Base-by-base conservation (phyloP, 2,113 vertebrate species). In the Todiramphus chloris region DNA sequence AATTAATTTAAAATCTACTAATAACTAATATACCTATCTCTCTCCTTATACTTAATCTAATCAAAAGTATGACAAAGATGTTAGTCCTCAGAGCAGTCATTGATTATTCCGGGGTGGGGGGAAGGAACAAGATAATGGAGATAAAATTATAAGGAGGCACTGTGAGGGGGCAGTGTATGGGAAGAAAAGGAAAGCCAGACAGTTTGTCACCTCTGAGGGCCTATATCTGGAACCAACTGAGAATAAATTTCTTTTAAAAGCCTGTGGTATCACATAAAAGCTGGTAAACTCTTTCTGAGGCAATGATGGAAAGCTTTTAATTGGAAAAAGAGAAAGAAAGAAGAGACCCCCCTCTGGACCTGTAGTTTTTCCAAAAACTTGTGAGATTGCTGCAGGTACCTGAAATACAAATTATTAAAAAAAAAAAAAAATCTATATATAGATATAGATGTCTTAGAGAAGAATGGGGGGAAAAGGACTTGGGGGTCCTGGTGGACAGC, bases 191-290 rank as follows among this genome's bases (percentile, higher is more conserved):
- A 84, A 94, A 89, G 86, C 3, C 50, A 94, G 35, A 30, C 64
- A 67, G 14, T 89, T 89, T 90, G 80, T 64, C 53, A 84, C 30
- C 51, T 95, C 74, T 87, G 72, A 90, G 60, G 69, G 27, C 56
- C 53, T 94, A 13, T 83, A 89, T 77, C 58, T 94, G 75, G 82
- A 86, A 93, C 24, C 69, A 66, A 39, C 94, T 84, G 85, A 74
- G 74, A 95, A 94, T 60, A 94, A 97, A 89, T 91, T 64, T 48
- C 93, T 96, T 96, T 91, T 2, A 86, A 88, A 95, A 95, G 64
- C 75, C 70, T 84, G 27, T 91, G 84, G 60, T 79, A 79, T 55
- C 66, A n/a, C 30, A 79, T 91, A 95, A 87, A 94, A 94, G 33
- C 86, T 90, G 81, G 33, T n/a, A 86, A 96, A 60, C 56, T 74